Evolutionary conservation across 2,797 vertebrate genomes (phyloP).

Genomic region (Hipposideros larvatus): DNA sequence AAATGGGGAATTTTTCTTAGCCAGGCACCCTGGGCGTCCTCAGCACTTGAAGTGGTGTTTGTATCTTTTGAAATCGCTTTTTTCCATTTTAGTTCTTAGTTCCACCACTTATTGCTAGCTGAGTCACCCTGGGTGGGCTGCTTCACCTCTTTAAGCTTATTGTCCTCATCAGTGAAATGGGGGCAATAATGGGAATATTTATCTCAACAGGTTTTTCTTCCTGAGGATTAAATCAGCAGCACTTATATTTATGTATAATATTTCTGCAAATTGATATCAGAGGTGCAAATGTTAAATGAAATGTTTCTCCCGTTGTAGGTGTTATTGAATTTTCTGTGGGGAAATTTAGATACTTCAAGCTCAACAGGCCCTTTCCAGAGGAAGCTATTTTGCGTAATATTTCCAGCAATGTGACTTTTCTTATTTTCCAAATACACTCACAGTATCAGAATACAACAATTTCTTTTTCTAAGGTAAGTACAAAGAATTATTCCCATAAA

Average conservation of each 20-base stretch:
- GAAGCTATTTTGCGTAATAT: slow-evolving; percentile 92
- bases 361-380: slow-evolving; percentile 90
- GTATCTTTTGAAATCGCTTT: not conserved
- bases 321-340: slow-evolving; percentile 93
- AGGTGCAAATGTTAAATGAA: not conserved
- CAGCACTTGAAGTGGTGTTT: not conserved
- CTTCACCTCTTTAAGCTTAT: not conserved
- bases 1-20: not conserved
- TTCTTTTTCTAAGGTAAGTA: slow-evolving; percentile 92
- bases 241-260: not conserved
- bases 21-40: not conserved
- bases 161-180: not conserved
- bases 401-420: slow-evolving; percentile 89
- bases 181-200: not conserved
- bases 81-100: not conserved
- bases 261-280: not conserved
- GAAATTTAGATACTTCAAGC: slow-evolving; percentile 92
- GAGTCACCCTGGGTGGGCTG: not conserved
- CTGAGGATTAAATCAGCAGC: not conserved
- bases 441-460: slow-evolving; percentile 92
- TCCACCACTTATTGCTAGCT: not conserved
- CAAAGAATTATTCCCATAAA: not conserved
- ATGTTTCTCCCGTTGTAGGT: slow-evolving; percentile 85
- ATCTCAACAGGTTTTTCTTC: not conserved
- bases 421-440: slow-evolving; percentile 95